A percentile compares a stretch with the other conserved stretches of the same genome.
Evolutionary conservation across 2,797 vertebrate species (phyloP).

Genomic region (Rallus crepitans): DNA sequence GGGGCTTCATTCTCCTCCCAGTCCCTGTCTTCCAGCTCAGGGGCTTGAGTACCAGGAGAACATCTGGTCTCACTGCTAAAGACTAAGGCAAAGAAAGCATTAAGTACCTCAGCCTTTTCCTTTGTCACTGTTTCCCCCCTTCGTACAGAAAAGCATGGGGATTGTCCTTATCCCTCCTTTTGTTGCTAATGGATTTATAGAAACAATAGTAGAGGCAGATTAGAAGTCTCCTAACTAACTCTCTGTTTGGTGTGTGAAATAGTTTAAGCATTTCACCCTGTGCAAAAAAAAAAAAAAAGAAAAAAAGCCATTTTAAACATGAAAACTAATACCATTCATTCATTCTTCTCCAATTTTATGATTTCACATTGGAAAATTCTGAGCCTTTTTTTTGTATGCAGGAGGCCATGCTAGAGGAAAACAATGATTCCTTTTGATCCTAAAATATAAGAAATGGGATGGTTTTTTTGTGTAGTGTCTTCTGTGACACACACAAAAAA

Average conservation of each 20-base stretch:
- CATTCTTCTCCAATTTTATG: not conserved
- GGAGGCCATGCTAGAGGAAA: not conserved
- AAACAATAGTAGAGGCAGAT: not conserved
- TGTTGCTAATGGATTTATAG: too few species aligned
- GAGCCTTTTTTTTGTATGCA: not conserved
- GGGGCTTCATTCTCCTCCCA: too few species aligned
- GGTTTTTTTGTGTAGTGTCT: rapidly evolving
- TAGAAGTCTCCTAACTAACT: not conserved
- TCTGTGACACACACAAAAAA: not conserved
- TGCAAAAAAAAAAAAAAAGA: too few species aligned
- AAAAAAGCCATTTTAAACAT: not conserved
- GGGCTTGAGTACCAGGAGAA: too few species aligned
- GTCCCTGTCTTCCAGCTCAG: too few species aligned
- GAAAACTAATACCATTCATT: not conserved
- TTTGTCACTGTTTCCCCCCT: too few species aligned
- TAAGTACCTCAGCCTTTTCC: too few species aligned
- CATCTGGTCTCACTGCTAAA: too few species aligned
- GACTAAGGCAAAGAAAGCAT: too few species aligned
- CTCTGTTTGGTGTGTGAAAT: not conserved
- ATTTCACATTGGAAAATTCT: not conserved
- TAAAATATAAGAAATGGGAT: not conserved
- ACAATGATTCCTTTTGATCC: not conserved
- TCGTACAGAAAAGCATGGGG: too few species aligned
- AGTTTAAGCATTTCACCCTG: too few species aligned
- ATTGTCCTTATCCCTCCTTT: too few species aligned